These are phyloP conservation scores for Tenualosa ilisha DNA, from an alignment of 2,797 vertebrate species.

Conservation along the genomic window DNA sequence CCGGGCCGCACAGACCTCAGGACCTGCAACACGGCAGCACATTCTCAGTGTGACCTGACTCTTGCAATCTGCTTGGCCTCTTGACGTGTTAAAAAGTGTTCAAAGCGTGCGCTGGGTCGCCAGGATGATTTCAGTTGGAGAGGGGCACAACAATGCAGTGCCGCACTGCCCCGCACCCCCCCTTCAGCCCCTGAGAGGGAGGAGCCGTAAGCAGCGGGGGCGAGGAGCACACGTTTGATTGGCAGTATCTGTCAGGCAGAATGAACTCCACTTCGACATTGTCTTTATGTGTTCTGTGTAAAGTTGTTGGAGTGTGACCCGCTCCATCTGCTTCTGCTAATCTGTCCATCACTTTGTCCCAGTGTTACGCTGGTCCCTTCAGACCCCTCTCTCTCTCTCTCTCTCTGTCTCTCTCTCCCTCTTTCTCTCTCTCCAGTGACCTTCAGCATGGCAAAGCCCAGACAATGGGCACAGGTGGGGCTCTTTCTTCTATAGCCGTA, in stretches of 20 bases:
- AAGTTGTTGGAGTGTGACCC: constrained; percentile 90
- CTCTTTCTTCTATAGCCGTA: constrained; percentile 11
- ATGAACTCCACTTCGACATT: constrained; percentile 85
- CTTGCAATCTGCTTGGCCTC: constrained; percentile 45
- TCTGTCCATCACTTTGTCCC: constrained; percentile 81
- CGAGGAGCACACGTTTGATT: constrained; percentile 70
- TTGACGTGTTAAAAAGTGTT: constrained; percentile 49
- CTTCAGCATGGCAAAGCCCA: neutral
- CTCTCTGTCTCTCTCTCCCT: neutral
- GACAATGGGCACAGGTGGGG: constrained; percentile 13
- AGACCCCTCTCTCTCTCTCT: neutral
- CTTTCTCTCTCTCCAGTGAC: constrained; percentile 21
- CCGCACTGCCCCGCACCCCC: constrained; percentile 52
- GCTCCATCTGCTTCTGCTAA: constrained; percentile 90
- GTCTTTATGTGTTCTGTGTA: constrained; percentile 84
- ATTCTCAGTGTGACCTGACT: constrained; percentile 28
- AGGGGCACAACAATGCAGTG: constrained; percentile 55
- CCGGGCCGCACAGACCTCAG: neutral
- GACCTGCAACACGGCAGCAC: constrained; percentile 18
- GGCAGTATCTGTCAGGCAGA: constrained; percentile 84
- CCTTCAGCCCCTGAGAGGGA: constrained; percentile 65
- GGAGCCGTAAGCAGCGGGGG: constrained; percentile 70
- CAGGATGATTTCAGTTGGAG: neutral
- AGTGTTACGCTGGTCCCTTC: constrained; percentile 20
- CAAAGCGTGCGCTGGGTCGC: constrained; percentile 11